Percentiles rank a stretch among this genome's conserved stretches.
phyloP scores from a whole-genome alignment of 2,888 invertebrate species.

The Pollenia labialis region DNA sequence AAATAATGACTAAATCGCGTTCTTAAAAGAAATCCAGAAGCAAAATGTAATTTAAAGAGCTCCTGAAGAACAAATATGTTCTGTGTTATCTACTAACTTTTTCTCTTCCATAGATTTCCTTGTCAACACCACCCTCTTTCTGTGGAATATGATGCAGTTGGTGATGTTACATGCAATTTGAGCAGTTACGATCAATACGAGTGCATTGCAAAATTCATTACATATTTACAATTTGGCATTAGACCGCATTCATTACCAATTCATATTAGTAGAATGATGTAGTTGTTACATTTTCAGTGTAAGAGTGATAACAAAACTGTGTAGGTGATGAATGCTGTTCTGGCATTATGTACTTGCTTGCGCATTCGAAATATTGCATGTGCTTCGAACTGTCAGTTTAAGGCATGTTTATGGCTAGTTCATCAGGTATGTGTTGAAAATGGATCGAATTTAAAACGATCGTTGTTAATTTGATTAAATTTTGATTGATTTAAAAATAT shows the following conservation, averaged over 20 bases:
- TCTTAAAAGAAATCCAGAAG: constrained; percentile 1
- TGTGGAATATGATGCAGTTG: not conserved
- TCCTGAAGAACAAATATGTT: not conserved
- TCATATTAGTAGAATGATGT: constrained; percentile 39
- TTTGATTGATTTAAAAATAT: too few species aligned
- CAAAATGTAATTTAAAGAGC: not conserved
- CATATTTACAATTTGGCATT: constrained; percentile 46
- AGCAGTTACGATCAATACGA: not conserved
- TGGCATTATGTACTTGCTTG: too few species aligned
- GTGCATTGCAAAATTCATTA: constrained; percentile 3
- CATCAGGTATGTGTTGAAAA: too few species aligned
- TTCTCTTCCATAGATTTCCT: not conserved
- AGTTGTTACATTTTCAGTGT: not conserved
- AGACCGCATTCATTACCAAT: constrained; percentile 55
- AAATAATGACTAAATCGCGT: constrained; percentile 34
- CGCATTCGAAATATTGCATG: too few species aligned
- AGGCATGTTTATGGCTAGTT: too few species aligned
- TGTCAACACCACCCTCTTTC: not conserved
- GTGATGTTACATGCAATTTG: not conserved
- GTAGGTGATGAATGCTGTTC: too few species aligned
- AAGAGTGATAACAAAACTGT: not conserved
- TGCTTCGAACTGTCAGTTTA: too few species aligned
- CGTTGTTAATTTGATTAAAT: too few species aligned
- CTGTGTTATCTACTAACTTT: not conserved
- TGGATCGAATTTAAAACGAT: too few species aligned